Evolutionary conservation across 2,888 invertebrate genomes (phyloP).

Genomic region (Rotaria sp.): DNA sequence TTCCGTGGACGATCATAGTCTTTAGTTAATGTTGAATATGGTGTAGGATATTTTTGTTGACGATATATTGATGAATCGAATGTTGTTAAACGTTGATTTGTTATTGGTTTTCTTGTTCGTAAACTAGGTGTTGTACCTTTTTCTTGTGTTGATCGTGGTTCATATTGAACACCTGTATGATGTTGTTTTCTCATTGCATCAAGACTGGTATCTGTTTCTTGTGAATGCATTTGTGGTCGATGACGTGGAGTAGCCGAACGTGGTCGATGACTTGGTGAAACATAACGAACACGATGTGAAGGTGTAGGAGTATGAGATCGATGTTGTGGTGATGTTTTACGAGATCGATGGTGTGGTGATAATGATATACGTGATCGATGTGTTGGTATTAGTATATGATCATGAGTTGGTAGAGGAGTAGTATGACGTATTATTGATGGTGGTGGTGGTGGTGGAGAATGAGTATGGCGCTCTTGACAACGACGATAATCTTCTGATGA

Average conservation of each 20-base stretch:
- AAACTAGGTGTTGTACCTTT: not conserved
- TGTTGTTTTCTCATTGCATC: not conserved
- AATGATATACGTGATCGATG: not conserved
- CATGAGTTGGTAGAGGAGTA: no score
- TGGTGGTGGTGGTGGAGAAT: not conserved
- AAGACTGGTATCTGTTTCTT: not conserved
- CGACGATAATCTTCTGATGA: not conserved
- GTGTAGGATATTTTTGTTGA: not conserved
- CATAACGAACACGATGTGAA: not conserved
- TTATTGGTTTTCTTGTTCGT: not conserved
- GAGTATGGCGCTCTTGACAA: not conserved
- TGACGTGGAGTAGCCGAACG: not conserved
- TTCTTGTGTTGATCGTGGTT: not conserved
- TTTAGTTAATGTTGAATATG: not conserved
- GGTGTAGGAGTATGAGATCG: not conserved
- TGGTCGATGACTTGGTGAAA: not conserved
- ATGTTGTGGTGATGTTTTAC: not conserved
- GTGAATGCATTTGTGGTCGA: not conserved
- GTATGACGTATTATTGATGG: not conserved
- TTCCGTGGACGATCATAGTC: not conserved
- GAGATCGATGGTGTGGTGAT: not conserved
- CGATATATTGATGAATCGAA: not conserved
- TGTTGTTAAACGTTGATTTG: not conserved
- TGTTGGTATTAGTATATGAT: not conserved
- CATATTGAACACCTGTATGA: not conserved